Conservation (phyloP, 2,797 vertebrate genomes). For the Darevskia mixta region DNA sequence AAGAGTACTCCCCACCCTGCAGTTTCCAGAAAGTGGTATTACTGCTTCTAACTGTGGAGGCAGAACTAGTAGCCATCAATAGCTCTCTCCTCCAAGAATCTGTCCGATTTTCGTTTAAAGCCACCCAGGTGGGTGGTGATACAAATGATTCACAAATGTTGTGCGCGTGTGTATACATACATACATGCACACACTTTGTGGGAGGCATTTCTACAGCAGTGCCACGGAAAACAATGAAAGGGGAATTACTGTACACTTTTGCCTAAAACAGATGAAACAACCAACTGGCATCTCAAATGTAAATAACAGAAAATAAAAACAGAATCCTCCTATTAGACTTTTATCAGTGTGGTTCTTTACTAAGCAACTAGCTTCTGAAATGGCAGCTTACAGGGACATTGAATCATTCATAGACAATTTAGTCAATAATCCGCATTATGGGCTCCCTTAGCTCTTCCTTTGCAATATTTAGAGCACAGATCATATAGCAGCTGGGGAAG, state of each 20-base stretch:
- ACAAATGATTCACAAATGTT: too few relatives aligned
- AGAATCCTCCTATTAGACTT: conserved; percentile 24
- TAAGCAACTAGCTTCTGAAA: background rate
- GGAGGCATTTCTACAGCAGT: too few relatives aligned
- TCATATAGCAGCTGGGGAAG: conserved; percentile 57
- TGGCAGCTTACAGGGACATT: background rate
- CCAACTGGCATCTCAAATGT: background rate
- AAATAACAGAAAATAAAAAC: conserved; percentile 5
- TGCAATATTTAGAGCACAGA: conserved; percentile 68
- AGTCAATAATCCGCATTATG: conserved; percentile 57
- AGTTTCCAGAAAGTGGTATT: too few relatives aligned
- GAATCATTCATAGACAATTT: background rate
- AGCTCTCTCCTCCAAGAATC: too few relatives aligned
- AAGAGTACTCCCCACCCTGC: too few relatives aligned
- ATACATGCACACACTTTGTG: background rate
- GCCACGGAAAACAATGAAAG: background rate
- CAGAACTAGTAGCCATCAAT: too few relatives aligned
- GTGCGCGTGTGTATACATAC: too few relatives aligned
- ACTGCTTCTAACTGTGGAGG: too few relatives aligned
- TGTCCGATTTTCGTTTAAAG: too few relatives aligned
- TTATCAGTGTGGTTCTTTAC: background rate
- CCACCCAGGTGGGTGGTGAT: too few relatives aligned
- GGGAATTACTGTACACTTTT: background rate
- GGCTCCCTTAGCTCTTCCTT: conserved; percentile 53
- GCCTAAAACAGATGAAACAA: background rate